phyloP scores from a whole-genome alignment of 2,797 vertebrate species.

The Diplodus puntazzo region DNA sequence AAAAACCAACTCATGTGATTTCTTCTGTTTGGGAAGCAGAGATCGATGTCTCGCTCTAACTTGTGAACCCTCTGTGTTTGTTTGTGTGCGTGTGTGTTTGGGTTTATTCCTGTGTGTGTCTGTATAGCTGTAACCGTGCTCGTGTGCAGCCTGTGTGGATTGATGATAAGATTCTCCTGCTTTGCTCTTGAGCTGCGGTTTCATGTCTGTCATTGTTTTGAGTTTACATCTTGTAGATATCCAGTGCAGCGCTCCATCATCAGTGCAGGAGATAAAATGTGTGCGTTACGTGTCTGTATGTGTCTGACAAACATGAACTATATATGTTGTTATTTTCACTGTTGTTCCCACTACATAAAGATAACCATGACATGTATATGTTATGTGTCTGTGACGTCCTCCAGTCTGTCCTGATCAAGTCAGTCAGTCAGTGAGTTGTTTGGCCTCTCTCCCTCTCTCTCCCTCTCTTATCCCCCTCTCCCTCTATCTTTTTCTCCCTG shows the following conservation, averaged over 20 bases:
- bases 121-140: conserved; percentile 16
- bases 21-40: conserved; percentile 62
- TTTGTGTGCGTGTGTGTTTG: background rate
- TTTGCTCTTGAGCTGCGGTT: conserved; percentile 1
- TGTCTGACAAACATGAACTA: conserved; percentile 29
- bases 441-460: conserved; percentile 73
- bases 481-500: conserved; percentile 61
- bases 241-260: background rate
- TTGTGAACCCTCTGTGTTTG: conserved; percentile 21
- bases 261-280: conserved; percentile 14
- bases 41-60: conserved; percentile 29
- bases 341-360: conserved; percentile 8
- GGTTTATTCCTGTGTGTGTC: conserved; percentile 13
- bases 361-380: conserved; percentile 47
- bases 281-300: conserved; percentile 32
- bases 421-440: conserved; percentile 82
- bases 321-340: conserved; percentile 18
- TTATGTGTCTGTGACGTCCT: conserved; percentile 51
- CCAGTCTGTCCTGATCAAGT: conserved; percentile 62
- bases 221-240: conserved; percentile 18
- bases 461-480: conserved; percentile 68
- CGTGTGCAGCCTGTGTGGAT: conserved; percentile 22
- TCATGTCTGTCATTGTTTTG: conserved; percentile 18
- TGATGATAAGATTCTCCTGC: conserved; percentile 6
- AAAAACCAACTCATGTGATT: conserved; percentile 76